Percentiles rank a stretch among this genome's conserved stretches.
Evolutionary conservation across 2,113 vertebrate genomes (phyloP).

Genomic region (Lates calcarifer): DNA sequence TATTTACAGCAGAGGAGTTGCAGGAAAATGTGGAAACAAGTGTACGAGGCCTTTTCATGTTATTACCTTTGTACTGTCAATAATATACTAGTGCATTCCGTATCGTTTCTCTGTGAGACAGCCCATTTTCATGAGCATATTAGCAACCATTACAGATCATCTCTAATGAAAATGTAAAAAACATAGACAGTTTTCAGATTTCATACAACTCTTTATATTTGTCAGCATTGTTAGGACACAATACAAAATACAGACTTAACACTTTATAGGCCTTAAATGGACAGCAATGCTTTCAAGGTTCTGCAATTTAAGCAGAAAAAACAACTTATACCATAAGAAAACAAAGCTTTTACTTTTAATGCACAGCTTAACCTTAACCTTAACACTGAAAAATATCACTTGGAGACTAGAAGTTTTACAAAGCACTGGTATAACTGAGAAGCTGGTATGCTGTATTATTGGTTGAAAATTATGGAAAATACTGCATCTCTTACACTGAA

Average conservation of each 20-base stretch:
- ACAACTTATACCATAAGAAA: slow-evolving; percentile 45
- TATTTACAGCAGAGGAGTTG: not conserved
- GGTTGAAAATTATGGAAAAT: slow-evolving; percentile 22
- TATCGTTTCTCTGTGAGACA: not conserved
- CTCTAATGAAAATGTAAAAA: not conserved
- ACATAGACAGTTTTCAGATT: slow-evolving; percentile 31
- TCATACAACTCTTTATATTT: slow-evolving; percentile 57
- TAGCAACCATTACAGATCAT: not conserved
- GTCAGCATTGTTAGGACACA: slow-evolving; percentile 45
- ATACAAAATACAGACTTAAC: slow-evolving; percentile 73
- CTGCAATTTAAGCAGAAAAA: slow-evolving; percentile 33
- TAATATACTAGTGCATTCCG: not conserved
- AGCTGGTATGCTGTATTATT: slow-evolving; percentile 27
- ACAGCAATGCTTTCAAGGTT: slow-evolving; percentile 39
- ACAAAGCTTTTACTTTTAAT: slow-evolving; percentile 31
- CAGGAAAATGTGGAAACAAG: not conserved
- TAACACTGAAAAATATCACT: slow-evolving; percentile 43
- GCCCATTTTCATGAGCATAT: not conserved
- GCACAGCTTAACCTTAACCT: slow-evolving; percentile 38
- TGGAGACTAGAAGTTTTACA: slow-evolving; percentile 23
- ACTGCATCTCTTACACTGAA: slow-evolving; percentile 27
- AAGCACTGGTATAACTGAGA: slow-evolving; percentile 21
- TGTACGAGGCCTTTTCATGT: not conserved
- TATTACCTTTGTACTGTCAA: not conserved
- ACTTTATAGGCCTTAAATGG: slow-evolving; percentile 47